Evolutionary conservation across 1,140 invertebrate genomes (phyloP).

Genomic region (Sycophaga agraensis): DNA sequence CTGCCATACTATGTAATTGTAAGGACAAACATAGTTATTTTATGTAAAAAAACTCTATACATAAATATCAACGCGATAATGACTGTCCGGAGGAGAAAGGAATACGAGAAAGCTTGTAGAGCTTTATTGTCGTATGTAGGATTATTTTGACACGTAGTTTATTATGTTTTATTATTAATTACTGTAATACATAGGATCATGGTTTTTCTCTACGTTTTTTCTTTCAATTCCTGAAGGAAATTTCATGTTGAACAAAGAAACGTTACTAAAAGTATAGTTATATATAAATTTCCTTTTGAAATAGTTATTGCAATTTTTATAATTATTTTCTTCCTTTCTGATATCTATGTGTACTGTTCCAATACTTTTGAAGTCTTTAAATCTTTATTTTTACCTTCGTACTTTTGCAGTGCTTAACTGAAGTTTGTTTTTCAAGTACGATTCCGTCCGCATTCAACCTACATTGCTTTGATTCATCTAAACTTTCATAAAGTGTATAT

Average conservation of each 20-base stretch:
- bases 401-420: too few species aligned
- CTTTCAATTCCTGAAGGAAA: not conserved
- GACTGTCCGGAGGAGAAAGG: slow-evolving; percentile 5
- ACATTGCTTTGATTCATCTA: too few species aligned
- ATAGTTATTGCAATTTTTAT: slow-evolving; percentile 3
- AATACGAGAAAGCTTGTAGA: not conserved
- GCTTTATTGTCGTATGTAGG: slow-evolving; percentile 5
- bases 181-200: slow-evolving; percentile 8
- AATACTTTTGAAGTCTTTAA: not conserved
- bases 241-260: not conserved
- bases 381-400: too few species aligned
- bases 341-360: too few species aligned
- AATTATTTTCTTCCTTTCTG: slow-evolving; percentile 24
- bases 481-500: too few species aligned
- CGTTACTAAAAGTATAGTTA: not conserved
- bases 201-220: not conserved
- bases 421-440: too few species aligned
- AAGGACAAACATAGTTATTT: slow-evolving; percentile 12
- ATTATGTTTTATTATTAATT: slow-evolving; percentile 1
- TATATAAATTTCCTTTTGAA: not conserved
- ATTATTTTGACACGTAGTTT: slow-evolving; percentile 20
- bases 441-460: too few species aligned
- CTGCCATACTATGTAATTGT: slow-evolving; percentile 29
- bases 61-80: not conserved
- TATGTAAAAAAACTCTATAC: slow-evolving; percentile 3